A percentile compares a stretch with the other conserved stretches of the same genome.
Evolutionary conservation across 35 echinoderm and acorn worm species (phyloP).

Genomic region (Heliocidaris erythrogramma): DNA sequence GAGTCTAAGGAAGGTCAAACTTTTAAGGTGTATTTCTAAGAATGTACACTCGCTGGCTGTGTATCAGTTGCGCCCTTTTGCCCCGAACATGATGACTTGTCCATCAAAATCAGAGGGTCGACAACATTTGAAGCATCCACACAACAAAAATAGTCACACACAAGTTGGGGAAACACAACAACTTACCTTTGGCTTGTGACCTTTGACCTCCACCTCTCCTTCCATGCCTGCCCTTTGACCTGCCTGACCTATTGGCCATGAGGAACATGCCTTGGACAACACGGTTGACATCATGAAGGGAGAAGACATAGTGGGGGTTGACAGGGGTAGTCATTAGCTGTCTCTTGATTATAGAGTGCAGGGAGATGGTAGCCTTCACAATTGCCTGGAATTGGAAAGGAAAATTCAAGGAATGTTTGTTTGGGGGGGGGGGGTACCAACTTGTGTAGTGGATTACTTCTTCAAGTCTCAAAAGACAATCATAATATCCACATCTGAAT

Average conservation of each 20-base stretch:
- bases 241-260: conserved; percentile 80
- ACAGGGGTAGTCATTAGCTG: conserved; percentile 64
- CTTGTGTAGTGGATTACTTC: no score
- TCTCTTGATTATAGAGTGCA: conserved; percentile 57
- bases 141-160: no score
- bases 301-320: conserved; percentile 90
- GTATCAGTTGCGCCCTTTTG: no score
- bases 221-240: conserved; percentile 63
- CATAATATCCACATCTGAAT: neutral
- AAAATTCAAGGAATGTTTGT: neutral
- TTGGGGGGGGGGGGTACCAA: no score
- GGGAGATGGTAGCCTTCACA: conserved; percentile 63
- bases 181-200: conserved; percentile 49
- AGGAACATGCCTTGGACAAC: conserved; percentile 74
- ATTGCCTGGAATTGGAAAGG: conserved; percentile 65
- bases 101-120: neutral
- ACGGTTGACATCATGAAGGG: conserved; percentile 84
- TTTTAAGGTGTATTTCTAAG: no score
- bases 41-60: no score
- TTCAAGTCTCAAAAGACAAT: neutral
- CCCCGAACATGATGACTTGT: no score
- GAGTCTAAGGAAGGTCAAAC: no score
- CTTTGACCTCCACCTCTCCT: conserved; percentile 51
- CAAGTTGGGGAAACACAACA: neutral
- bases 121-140: neutral